Base-by-base conservation (phyloP, 2,797 vertebrate genomes). In the Hydrolagus colliei region DNA sequence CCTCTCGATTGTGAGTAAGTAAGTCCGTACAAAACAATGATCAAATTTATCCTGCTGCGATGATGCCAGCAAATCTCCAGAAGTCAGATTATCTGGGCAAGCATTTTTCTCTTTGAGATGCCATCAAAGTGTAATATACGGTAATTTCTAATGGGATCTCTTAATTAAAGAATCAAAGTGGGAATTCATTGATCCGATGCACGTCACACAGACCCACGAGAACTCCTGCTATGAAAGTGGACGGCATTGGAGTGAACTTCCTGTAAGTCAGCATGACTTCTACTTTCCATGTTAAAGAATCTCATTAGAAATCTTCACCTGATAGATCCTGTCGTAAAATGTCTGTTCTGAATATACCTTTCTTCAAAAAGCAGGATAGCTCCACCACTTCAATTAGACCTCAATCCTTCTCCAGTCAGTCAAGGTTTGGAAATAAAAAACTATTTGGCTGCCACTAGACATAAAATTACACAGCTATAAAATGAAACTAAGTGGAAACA, bases 381-480 rank as follows among this genome's bases (percentile, higher is more conserved):
- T 84, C 62, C 20, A 11, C 5, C 9, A 4, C 65, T 71, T 59
- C 32, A 84, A 16, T 11, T 32, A 84, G 18, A 35, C 1, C 65
- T 71, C 18, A 67, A 84, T 16, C 79, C 18, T 84, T 71, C 27
- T 41, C 79, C 65, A 20, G 71, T 63, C 79, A 71, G 63, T 71
- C 41, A 52, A 67, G 14, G 32, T 32, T 67, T 35, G 2, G 41
- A 52, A 84, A 84, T 27, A 84, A 71, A 68, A 18, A 71, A 9
- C 32, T 52, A 71, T 52, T 84, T 84, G 67, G 71, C 41, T 9
- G 65, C 12, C 32, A 84, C 71, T 84, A 63, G 12, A 71, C 41
- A 32, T n/a, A 12, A 63, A 27, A 84, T 52, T 52, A 52, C 41
- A 3, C 41, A 52, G 41, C 41, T 52, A 52, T 52, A 52, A 52